Base-by-base conservation (phyloP, 2,797 vertebrate species). In the Avahi laniger region DNA sequence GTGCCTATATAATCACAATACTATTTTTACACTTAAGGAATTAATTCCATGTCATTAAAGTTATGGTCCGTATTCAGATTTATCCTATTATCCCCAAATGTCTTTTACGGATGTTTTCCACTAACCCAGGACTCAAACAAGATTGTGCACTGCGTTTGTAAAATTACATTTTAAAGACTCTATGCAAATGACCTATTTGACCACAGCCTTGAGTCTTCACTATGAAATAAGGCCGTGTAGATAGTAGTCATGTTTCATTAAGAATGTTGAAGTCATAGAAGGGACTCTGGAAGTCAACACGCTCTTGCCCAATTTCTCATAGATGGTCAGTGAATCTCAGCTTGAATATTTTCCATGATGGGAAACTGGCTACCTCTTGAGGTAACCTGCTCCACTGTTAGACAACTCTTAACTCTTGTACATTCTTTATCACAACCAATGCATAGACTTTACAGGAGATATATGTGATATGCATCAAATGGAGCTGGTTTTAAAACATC, bases 131-230 rank as follows among this genome's bases (percentile, higher is more conserved):
- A 73, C 26, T 9, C 41, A 89, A 70, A 81, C 5, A 61, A 96
- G 65, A 43, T 24, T 79, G 6, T 63, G 33, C 1, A 22, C 13
- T 57, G 14, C 4, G 28, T 79, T 88, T 73, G 11, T 52, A 69
- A 93, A 78, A 89, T 70, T 18, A 61, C 38, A 80, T 90, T 83
- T 92, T 63, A 79, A 80, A 80, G 26, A 90, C 41, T 91, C 75
- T 46, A 59, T 33, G 15, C 11, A 91, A 9, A 57, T 4, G 30
- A 59, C 35, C 52, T 91, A 63, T 70, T 96, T 86, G 75, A 50
- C 54, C 41, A 54, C 61, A 30, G 76, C 43, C 48, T 75, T 70
- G 24, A 75, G 8, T 91, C 17, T 8, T 57, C 65, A 89, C 33
- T 33, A 81, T 28, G 33, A 94, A 88, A 88, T 54, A 72, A 86